phyloP scores from a whole-genome alignment of 2,797 vertebrate genomes.

The Halcyon leucocephala region DNA sequence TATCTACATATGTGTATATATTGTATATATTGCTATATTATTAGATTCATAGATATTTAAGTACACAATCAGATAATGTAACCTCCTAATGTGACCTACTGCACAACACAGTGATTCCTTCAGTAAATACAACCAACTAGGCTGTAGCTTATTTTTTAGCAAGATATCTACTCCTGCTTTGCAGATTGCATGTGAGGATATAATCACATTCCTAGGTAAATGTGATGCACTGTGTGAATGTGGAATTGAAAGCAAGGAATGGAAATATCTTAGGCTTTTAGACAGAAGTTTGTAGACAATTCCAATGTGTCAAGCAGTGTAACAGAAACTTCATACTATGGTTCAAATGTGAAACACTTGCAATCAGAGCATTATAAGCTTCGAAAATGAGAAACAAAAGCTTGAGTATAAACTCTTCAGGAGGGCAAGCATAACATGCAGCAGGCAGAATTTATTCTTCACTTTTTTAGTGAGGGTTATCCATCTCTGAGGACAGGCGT shows the following conservation, averaged over 20 bases:
- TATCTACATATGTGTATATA: neutral
- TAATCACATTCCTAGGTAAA: neutral
- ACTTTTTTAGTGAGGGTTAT: neutral
- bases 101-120: neutral
- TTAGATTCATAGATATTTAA: conserved; percentile 8
- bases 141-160: neutral
- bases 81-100: neutral
- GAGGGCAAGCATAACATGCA: neutral
- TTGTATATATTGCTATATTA: neutral
- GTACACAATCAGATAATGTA: neutral
- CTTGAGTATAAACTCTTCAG: neutral
- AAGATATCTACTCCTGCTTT: neutral
- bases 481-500: neutral
- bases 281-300: neutral
- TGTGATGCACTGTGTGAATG: neutral
- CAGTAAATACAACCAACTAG: neutral
- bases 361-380: neutral
- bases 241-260: neutral
- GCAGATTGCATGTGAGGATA: neutral
- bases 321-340: neutral
- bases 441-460: neutral
- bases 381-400: neutral
- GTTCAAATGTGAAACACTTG: neutral
- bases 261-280: neutral
- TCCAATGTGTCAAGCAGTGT: neutral